These are phyloP conservation scores for Austrofundulus limnaeus DNA, from an alignment of 2,113 vertebrate species.

Conservation along the genomic window DNA sequence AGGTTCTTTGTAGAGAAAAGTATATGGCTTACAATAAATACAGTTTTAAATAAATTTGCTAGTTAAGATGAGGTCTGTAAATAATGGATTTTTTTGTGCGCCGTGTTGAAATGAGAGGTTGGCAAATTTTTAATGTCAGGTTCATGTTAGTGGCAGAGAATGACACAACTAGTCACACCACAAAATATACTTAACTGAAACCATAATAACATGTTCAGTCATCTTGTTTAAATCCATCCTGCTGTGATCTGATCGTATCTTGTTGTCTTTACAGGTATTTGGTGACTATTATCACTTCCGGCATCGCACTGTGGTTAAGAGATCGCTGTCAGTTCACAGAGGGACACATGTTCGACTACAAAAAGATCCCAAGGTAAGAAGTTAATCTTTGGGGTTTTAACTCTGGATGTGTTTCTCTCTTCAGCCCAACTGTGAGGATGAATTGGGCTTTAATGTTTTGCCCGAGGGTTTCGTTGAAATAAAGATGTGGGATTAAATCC, in stretches of 20 bases:
- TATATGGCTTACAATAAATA: neutral
- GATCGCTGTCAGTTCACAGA: conserved; percentile 86
- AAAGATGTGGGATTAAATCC: conserved; percentile 2
- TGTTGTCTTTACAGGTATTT: conserved; percentile 83
- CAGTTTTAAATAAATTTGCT: neutral
- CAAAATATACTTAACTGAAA: neutral
- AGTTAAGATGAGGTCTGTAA: neutral
- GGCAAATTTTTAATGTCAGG: no score
- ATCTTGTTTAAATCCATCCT: no score
- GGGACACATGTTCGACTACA: conserved; percentile 82
- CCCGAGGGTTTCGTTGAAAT: conserved; percentile 7
- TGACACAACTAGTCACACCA: neutral
- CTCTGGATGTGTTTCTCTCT: neutral
- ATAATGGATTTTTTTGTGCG: no score
- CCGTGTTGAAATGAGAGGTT: no score
- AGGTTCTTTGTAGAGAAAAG: conserved; percentile 10
- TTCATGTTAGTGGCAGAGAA: neutral
- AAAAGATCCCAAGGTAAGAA: conserved; percentile 86
- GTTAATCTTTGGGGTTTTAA: conserved; percentile 2
- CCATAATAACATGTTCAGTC: neutral
- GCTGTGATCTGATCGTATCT: conserved; percentile 24
- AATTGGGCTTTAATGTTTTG: neutral
- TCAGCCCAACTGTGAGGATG: neutral
- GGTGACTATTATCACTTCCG: conserved; percentile 92
- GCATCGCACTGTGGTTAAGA: conserved; percentile 86